These are phyloP conservation scores for Meteorus colon DNA, from an alignment of 2,888 invertebrate genomes.

Conservation along the genomic window DNA sequence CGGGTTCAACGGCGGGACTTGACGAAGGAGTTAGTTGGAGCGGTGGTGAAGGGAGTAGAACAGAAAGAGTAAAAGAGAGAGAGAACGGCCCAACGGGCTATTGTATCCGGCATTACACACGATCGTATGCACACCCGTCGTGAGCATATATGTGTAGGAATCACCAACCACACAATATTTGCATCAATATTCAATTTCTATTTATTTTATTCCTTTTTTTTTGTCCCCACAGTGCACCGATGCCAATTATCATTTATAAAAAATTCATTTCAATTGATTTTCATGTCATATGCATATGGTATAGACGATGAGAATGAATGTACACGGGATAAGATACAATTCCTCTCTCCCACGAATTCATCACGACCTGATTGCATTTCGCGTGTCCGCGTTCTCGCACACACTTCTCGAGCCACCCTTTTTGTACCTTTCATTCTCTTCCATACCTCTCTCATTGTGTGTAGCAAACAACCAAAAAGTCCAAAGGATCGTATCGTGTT, in stretches of 20 bases:
- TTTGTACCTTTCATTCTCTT: conserved; percentile 48
- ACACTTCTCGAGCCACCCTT: conserved; percentile 48
- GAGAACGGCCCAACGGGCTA: conserved; percentile 50
- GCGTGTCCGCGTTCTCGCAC: conserved; percentile 46
- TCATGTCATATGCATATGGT: too few species aligned
- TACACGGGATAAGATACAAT: not conserved
- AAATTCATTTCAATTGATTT: not conserved
- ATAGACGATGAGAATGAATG: too few species aligned
- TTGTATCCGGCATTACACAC: conserved; percentile 63
- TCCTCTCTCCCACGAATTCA: conserved; percentile 53
- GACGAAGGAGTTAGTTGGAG: not conserved
- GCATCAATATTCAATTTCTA: not conserved
- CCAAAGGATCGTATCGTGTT: conserved; percentile 56
- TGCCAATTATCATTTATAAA: not conserved
- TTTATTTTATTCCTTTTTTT: not conserved
- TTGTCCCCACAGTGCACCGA: too few species aligned
- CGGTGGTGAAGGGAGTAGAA: not conserved
- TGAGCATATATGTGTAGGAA: conserved; percentile 6
- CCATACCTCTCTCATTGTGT: conserved; percentile 9
- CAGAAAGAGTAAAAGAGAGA: conserved; percentile 39
- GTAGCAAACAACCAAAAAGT: not conserved
- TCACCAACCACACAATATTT: conserved; percentile 38
- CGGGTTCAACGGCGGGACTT: conserved; percentile 46
- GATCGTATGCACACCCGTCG: conserved; percentile 57
- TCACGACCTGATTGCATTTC: conserved; percentile 56